These are phyloP conservation scores for Dipodomys stephensi DNA, from an alignment of 2,113 vertebrate species.

Conservation along the genomic window DNA sequence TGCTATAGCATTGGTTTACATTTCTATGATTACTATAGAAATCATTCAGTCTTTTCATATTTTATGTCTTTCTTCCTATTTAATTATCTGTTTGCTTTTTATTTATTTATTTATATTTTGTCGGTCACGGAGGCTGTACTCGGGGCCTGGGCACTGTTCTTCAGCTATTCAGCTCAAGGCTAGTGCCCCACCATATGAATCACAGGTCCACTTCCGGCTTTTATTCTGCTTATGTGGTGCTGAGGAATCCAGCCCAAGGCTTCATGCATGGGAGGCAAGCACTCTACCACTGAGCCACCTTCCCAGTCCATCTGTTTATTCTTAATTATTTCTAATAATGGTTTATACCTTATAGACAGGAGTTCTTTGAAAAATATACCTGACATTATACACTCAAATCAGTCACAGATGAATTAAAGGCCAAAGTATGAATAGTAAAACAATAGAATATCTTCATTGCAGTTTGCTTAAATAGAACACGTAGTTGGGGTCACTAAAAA, in stretches of 20 bases:
- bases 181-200: too few species aligned
- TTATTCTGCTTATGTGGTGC: too few species aligned
- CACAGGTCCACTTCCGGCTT: too few species aligned
- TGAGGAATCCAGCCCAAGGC: too few species aligned
- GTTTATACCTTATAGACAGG: background rate
- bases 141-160: too few species aligned
- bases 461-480: background rate
- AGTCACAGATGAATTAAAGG: background rate
- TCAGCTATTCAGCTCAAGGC: too few species aligned
- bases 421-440: background rate
- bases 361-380: background rate
- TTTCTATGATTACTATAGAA: background rate
- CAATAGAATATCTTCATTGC: background rate
- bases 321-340: background rate
- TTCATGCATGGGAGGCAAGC: too few species aligned
- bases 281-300: too few species aligned
- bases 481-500: too few species aligned
- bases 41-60: background rate
- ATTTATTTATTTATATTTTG: too few species aligned
- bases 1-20: background rate
- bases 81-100: background rate
- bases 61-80: background rate
- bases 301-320: background rate
- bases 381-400: background rate
- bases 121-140: too few species aligned